A percentile compares a stretch with the other conserved stretches of the same genome.
phyloP scores from a whole-genome alignment of 1,140 invertebrate species.

The Hormaphis cornu region DNA sequence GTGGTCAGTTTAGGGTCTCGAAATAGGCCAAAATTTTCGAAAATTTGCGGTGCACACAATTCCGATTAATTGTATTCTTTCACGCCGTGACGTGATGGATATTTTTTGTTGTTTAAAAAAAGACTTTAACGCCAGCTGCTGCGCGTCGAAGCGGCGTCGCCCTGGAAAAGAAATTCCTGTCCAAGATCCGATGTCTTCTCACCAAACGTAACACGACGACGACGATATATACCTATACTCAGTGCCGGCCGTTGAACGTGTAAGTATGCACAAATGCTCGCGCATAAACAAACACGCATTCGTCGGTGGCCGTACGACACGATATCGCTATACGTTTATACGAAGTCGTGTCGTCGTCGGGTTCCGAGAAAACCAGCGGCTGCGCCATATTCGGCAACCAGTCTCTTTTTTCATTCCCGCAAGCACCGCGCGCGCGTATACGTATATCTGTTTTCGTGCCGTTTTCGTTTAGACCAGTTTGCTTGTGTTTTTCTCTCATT shows the following conservation, averaged over 20 bases:
- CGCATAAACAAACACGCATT: not conserved
- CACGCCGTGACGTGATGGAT: no score
- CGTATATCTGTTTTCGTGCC: slow-evolving; percentile 7
- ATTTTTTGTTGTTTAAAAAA: no score
- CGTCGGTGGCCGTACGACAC: no score
- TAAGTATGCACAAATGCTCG: not conserved
- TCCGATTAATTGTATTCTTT: no score
- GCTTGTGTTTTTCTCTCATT: not conserved
- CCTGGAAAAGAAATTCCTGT: slow-evolving; percentile 3
- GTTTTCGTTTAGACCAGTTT: slow-evolving; percentile 25
- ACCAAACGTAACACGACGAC: not conserved
- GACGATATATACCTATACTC: not conserved
- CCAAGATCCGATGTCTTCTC: not conserved
- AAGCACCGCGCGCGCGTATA: no score
- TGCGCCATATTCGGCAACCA: slow-evolving; percentile 18
- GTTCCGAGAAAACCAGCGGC: slow-evolving; percentile 11
- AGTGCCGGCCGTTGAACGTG: not conserved
- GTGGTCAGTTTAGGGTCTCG: no score
- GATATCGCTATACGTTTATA: no score
- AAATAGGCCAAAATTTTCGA: no score
- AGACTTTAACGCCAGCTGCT: not conserved
- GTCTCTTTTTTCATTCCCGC: slow-evolving; percentile 1
- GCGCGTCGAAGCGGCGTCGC: not conserved
- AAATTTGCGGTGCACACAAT: no score
- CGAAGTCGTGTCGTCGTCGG: not conserved